phyloP scores from a whole-genome alignment of 2,888 invertebrate genomes.

The Helobdella robusta region DNA sequence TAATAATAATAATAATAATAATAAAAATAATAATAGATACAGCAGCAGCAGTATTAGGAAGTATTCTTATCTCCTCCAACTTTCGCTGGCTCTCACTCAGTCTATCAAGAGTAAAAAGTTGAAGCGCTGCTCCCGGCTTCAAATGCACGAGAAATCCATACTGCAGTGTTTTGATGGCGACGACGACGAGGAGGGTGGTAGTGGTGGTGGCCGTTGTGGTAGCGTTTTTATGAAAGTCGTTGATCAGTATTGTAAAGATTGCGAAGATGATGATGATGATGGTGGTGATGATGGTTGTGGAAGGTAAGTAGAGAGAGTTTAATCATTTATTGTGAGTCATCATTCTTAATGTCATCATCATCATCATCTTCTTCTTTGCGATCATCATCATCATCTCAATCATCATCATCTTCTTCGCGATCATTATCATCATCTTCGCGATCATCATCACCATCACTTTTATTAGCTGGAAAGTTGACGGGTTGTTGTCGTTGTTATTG shows the following conservation, averaged over 20 bases:
- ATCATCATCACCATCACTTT: too few species aligned
- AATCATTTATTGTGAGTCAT: too few species aligned
- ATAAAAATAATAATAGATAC: slow-evolving; percentile 36
- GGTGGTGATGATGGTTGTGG: background rate
- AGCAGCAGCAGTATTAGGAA: slow-evolving; percentile 37
- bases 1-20: too few species aligned
- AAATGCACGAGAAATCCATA: slow-evolving; percentile 59
- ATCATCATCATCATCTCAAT: too few species aligned
- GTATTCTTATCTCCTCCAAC: slow-evolving; percentile 46
- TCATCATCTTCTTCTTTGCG: too few species aligned
- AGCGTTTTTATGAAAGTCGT: background rate
- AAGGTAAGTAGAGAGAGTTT: background rate
- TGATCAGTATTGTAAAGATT: background rate
- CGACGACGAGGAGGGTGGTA: slow-evolving; percentile 46
- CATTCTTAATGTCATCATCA: too few species aligned
- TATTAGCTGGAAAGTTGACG: background rate
- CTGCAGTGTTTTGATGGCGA: slow-evolving; percentile 56
- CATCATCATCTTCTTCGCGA: too few species aligned
- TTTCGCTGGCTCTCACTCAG: slow-evolving; percentile 55
- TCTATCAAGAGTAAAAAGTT: slow-evolving; percentile 56
- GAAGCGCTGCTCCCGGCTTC: slow-evolving; percentile 56
- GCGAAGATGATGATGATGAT: background rate
- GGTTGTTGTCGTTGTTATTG: background rate
- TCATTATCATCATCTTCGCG: too few species aligned
- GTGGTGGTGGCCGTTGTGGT: background rate